Evolutionary conservation across 1,140 invertebrate species (phyloP).

Genomic region (Mya arenaria): DNA sequence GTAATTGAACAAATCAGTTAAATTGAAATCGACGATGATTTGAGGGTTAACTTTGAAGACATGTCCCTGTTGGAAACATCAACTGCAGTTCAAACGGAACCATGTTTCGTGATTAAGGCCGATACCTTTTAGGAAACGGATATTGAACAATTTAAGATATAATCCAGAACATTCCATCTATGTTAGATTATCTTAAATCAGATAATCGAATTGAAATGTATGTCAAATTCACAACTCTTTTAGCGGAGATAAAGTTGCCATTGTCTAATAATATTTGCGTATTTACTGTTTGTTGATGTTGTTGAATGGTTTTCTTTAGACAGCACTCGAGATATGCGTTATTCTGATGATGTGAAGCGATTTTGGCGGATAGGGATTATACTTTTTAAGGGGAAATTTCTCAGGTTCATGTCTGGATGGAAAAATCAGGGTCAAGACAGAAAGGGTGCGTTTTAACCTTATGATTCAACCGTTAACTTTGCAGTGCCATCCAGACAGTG

Average conservation of each 20-base stretch:
- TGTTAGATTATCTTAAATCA: slow-evolving; percentile 1
- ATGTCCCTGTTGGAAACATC: too few relatives aligned
- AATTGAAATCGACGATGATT: too few relatives aligned
- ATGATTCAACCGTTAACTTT: neutral
- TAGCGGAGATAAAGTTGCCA: neutral
- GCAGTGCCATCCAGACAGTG: neutral
- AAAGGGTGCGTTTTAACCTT: neutral
- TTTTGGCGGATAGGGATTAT: slow-evolving; percentile 12
- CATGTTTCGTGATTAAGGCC: too few relatives aligned
- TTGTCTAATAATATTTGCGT: neutral
- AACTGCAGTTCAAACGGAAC: too few relatives aligned
- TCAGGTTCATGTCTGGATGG: neutral
- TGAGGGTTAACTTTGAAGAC: too few relatives aligned
- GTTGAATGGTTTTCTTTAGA: slow-evolving; percentile 15
- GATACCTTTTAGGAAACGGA: too few relatives aligned
- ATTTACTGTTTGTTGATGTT: slow-evolving; percentile 2
- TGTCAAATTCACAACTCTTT: neutral
- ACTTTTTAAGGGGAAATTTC: slow-evolving; percentile 16
- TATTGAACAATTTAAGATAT: neutral
- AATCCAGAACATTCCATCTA: neutral
- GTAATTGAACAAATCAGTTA: too few relatives aligned
- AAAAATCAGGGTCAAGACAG: slow-evolving; percentile 2
- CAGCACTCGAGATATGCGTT: slow-evolving; percentile 1
- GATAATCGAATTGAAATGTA: slow-evolving; percentile 14
- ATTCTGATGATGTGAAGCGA: slow-evolving; percentile 6